Base-by-base conservation (phyloP, 2,797 vertebrate genomes). In the Brachyrhaphis roseni region DNA sequence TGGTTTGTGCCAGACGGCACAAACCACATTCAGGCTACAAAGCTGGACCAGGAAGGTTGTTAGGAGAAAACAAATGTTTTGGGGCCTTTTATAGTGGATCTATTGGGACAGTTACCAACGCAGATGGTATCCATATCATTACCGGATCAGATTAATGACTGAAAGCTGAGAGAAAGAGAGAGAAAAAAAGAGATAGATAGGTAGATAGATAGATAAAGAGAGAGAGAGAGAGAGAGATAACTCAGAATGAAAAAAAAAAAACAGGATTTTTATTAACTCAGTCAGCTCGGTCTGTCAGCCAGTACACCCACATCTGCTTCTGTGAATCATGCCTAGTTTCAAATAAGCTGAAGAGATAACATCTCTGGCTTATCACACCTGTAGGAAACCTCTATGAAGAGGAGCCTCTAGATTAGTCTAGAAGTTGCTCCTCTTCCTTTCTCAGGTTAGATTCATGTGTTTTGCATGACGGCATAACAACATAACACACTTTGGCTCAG, bases 161-260 rank as follows among this genome's bases (percentile, higher is more conserved):
- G 64, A 39, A 66, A 64, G 15, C 15, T 8, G 16, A 64, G 16
- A 39, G 7, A 23, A 36, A 39, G 62, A 23, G 34, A 64, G 62
- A 64, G 15, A 34, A 4, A 34, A 31, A 28, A 1, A 55, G 23
- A 6, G 2, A 26, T 1, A 26, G 5, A 13, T 3, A 26, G 26
- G 2, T 1, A 4, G 23, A n/a, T 0, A 7, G 41, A 43, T 1
- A 4, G 23, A n/a, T 0, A 7, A 8, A 43, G 43, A 12, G 45
- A 18, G 0, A 36, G 2, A 20, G 8, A 39, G 18, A 68, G 10
- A 31, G 13, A 2, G 15, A 36, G 18, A 36, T 1, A 64, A 5
- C 31, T 36, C 31, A 34, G 31, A 20, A 36, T 36, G 16, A 45
- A 62, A 34, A 34, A 18, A 66, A 11, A 28, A 31, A 68, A 41